Conservation (phyloP, 2,113 vertebrate species). For the Chaetodon auriga region DNA sequence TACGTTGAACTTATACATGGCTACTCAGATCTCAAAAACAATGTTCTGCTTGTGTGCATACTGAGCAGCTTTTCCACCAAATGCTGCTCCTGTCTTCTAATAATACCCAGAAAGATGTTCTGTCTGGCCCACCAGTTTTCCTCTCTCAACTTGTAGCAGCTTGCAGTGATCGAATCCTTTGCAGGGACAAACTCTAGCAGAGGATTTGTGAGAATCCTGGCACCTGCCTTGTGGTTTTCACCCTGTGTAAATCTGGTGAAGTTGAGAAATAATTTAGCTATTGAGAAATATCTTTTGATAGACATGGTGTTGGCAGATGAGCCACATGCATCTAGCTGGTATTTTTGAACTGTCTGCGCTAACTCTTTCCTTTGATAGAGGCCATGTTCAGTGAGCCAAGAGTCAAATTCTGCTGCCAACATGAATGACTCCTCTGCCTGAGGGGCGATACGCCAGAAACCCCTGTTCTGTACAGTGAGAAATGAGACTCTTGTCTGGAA, state of each 20-base stretch:
- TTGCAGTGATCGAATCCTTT: slow-evolving; percentile 13
- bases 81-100: background rate
- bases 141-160: slow-evolving; percentile 33
- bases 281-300: slow-evolving; percentile 44
- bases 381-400: slow-evolving; percentile 1
- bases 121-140: background rate
- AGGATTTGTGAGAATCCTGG: slow-evolving; percentile 36
- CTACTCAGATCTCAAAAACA: background rate
- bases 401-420: slow-evolving; percentile 3
- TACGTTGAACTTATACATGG: background rate
- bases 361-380: slow-evolving; percentile 22
- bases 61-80: background rate
- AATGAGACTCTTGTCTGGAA: background rate
- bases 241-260: background rate
- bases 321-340: background rate
- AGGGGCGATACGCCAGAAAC: background rate
- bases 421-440: slow-evolving; percentile 2
- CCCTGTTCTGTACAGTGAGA: background rate
- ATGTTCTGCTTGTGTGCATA: background rate
- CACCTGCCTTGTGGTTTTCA: slow-evolving; percentile 11
- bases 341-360: background rate
- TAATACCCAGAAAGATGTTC: background rate
- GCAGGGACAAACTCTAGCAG: background rate
- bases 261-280: slow-evolving; percentile 4
- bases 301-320: slow-evolving; percentile 25